Base-by-base conservation (phyloP, 2,113 vertebrate genomes). In the Anseranas semipalmata region DNA sequence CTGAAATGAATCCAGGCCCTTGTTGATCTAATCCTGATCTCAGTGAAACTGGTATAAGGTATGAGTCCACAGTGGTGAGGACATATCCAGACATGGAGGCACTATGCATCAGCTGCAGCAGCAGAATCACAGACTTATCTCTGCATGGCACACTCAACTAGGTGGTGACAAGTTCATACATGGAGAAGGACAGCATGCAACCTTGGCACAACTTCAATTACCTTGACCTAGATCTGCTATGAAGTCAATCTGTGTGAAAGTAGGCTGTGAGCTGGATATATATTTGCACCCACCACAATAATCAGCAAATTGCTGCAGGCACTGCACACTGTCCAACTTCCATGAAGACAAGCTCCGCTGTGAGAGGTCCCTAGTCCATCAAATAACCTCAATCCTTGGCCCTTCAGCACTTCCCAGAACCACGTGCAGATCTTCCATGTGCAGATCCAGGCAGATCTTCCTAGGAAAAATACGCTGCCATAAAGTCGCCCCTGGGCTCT, bases 311-410 rank as follows among this genome's bases (percentile, higher is more conserved):
- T 78, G 46, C 17, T 66, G 41, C 7, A 33, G 13, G 32, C 8
- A 7, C 28, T 68, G 43, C 37, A 48, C 62, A 4, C 21, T 53
- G 13, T 33, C 12, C 28, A 48, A 0, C 24, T 80, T 41, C 33
- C 35, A 21, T 25, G 3, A 12, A 52, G 58, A 39, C 8, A 85
- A 60, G 8, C n/a, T 28, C 46, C 28, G 30, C 28, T 62, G 28
- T 0, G 1, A 55, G 41, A 17, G 32, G 37, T 11, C 45, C 30
- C 39, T 33, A 45, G 35, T 4, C 55, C 35, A 35, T 33, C 28
- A 55, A 67, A 8, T 21, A 10, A 33, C 7, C 6, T 10, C 24
- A 35, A 0, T 25, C 50, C 22, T 56, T 72, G 22, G 4, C 30
- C 56, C 13, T 58, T 13, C 12, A 53, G 7, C 41, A 35, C n/a